Evolutionary conservation across 1,140 invertebrate species (phyloP).

Genomic region (Drosophila kurseongensis): DNA sequence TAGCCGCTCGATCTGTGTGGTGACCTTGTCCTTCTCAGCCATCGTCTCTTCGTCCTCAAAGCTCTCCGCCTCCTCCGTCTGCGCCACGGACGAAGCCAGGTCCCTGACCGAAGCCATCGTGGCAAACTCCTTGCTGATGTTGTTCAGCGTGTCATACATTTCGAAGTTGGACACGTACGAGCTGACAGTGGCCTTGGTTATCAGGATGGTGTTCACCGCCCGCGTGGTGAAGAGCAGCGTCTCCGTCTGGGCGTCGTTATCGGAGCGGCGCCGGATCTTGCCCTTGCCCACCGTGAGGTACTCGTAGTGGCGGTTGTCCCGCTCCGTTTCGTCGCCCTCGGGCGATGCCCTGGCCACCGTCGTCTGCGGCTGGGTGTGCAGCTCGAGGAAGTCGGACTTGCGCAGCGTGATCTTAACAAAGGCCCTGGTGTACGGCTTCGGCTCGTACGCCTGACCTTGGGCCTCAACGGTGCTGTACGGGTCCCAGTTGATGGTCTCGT

Average conservation of each 20-base stretch:
- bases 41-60: slow-evolving; percentile 18
- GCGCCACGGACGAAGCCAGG: background rate
- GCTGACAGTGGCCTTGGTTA: slow-evolving; percentile 85
- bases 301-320: slow-evolving; percentile 88
- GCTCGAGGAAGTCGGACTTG: slow-evolving; percentile 88
- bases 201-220: slow-evolving; percentile 86
- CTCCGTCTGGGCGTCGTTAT: slow-evolving; percentile 89
- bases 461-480: background rate
- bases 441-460: background rate
- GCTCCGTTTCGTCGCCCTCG: slow-evolving; percentile 86
- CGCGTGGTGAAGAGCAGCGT: slow-evolving; percentile 86
- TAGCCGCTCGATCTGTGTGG: slow-evolving; percentile 11
- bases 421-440: slow-evolving; percentile 41
- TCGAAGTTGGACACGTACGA: slow-evolving; percentile 90
- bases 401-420: slow-evolving; percentile 86
- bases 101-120: background rate
- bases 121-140: background rate
- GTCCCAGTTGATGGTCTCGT: slow-evolving; percentile 59
- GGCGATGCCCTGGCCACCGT: slow-evolving; percentile 86
- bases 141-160: slow-evolving; percentile 87
- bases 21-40: background rate
- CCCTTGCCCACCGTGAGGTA: slow-evolving; percentile 88
- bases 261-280: slow-evolving; percentile 87
- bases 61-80: slow-evolving; percentile 22
- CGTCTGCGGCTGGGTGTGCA: slow-evolving; percentile 87